Evolutionary conservation across 1,140 invertebrate species (phyloP), one percentile per base, ranked within the genome.

Genomic region (Dendrolimus punctatus): DNA sequence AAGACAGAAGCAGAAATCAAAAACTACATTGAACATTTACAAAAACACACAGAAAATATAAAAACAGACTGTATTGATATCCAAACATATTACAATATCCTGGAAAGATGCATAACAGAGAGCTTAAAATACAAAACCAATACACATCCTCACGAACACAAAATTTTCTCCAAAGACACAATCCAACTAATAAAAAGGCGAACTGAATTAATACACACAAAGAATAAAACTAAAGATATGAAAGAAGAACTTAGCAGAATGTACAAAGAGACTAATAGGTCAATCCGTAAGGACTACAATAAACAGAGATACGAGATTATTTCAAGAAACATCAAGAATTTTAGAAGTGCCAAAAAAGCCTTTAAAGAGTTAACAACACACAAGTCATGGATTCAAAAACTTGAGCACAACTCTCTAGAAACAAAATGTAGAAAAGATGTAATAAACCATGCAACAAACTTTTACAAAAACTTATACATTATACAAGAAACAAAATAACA

Each of bases 211-310:
- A 7, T 50, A 43, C 49, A 43, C 9, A 60, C 36, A 44, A 61
- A 59, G 40, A 51, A 60, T 9, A 71, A 64, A 59, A 59, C 38
- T 8, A 58, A 55, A 58, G 43, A 64, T 8, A 46, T 43, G n/a
- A 69, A 66, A 59, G 23, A 53, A 43, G 57, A 67, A 59, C 57
- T 69, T 4, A 59, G 53, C 6, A 58, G n/a, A 60, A 8, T 65
- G 49, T 69, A 52, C 9, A 72, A 72, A 60, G 39, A 52, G 9
- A 55, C 60, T 10, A 60, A 62, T 45, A 67, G 46, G 53, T 56
- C 59, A 8, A 64, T 68, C n/a, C n/a, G n/a, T n/a, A n/a, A n/a
- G n/a, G n/a, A n/a, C n/a, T n/a, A n/a, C n/a, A n/a, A n/a, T n/a
- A n/a, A n/a, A n/a, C n/a, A n/a, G n/a, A n/a, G n/a, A n/a, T n/a